Base-by-base conservation (phyloP, 1,140 invertebrate species). In the Drosophila pruinosa region DNA sequence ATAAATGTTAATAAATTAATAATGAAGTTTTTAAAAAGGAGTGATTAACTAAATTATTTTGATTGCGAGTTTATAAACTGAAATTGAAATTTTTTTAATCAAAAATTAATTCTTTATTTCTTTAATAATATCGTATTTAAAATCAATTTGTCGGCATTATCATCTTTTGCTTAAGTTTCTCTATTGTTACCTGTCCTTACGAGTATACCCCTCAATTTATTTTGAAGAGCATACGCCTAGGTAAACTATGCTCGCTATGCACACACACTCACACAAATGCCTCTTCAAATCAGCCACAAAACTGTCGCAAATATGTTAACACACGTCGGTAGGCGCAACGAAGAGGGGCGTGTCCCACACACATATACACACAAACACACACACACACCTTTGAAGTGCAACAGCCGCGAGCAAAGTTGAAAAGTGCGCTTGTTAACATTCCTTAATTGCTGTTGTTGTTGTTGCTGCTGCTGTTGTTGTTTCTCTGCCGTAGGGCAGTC, bases 371-470 rank as follows among this genome's bases (percentile, higher is more conserved):
- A 28, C 26, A 15, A 6, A 34, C 50, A 24, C 34, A 54, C 26
- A 59, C 22, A 58, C 81, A 78, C 82, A 82, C 82, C 82, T 88
- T 88, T 88, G 82, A 82, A 88, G 82, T 88, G 82, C 82, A 88
- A 58, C 64, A 61, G 82, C 82, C 82, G 71, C 72, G 78, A 72
- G 82, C 61, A 78, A 78, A 88, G 82, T 88, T 88, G 82, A 88
- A 88, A 89, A 89, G 86, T 89, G 81, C 81, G 69, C 86, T 89
- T 89, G 86, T 89, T 89, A 89, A 89, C 86, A 89, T 86, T 82
- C 86, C 83, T 79, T 89, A 89, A 89, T 89, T 89, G 86, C 86
- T 89, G 83, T 89, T 89, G 83, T 81, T 78, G 82, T 68, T 78
- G 73, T 52, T 52, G 75, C 53, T 61, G 48, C 4, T 41, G 58